Evolutionary conservation across 2,797 vertebrate species (phyloP).

Genomic region (Crotalus adamanteus): DNA sequence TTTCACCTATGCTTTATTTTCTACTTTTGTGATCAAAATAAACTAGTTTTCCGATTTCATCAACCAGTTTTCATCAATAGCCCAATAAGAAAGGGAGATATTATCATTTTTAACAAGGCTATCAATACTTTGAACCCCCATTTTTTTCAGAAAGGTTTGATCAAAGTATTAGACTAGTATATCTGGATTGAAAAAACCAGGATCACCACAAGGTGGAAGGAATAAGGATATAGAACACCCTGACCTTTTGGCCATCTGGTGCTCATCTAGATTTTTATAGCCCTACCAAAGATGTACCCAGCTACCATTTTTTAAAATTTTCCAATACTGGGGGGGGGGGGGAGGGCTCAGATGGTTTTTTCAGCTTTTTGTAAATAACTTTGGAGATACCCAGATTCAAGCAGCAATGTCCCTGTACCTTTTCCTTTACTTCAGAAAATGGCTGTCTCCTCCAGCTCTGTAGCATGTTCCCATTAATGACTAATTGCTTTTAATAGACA

Average conservation of each 20-base stretch:
- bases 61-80: neutral
- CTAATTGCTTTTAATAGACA: conserved; percentile 44
- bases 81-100: neutral
- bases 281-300: neutral
- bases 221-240: neutral
- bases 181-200: neutral
- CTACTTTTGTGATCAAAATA: neutral
- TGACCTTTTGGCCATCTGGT: neutral
- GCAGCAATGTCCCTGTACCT: conserved; percentile 18
- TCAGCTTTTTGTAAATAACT: conserved; percentile 21
- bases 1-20: neutral
- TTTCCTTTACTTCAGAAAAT: conserved; percentile 25
- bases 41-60: neutral
- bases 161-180: neutral
- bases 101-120: neutral
- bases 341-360: neutral
- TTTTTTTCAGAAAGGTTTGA: neutral
- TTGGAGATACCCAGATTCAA: neutral
- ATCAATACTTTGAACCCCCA: neutral
- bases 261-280: neutral
- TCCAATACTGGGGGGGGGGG: neutral
- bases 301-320: neutral
- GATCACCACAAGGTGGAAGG: neutral
- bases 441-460: conserved; percentile 7
- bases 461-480: conserved; percentile 25